Base-by-base conservation (phyloP, 2,888 invertebrate genomes). In the Philereme vetulata region DNA sequence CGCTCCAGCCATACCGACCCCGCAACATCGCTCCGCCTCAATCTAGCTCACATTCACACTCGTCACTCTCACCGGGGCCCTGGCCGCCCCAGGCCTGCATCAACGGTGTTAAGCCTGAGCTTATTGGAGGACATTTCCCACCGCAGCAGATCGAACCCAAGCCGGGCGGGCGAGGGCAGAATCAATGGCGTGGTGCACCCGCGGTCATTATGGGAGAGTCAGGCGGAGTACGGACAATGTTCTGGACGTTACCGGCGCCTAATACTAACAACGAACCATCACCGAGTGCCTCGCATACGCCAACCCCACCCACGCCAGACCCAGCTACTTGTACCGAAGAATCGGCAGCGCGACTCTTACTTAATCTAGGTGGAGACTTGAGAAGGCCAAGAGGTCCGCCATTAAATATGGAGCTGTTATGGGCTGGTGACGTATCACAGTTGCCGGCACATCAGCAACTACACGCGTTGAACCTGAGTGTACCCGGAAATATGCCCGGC, bases 131-230 rank as follows among this genome's bases (percentile, higher is more conserved):
- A 43, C 90, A 92, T 67, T 93, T 93, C 74, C 93, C 93, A 78
- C 90, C 91, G 56, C 91, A 91, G 72, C 85, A 84, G 21, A 76
- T 87, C 35, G 92, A 92, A 64, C 74, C 82, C 44, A 90, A 92
- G 71, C 76, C 76, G 10, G 90, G 90, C 44, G 74, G 76, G 57
- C 77, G 92, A 72, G 86, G 89, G 6, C 81, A 82, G 74, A 77
- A 84, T 51, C 92, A 88, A 86, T 90, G 90, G 91, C 94, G 90
- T 77, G 95, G 84, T 75, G 96, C 97, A 52, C 97, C 98, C 36
- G 96, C 97, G 50, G 97, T 97, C 66, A 97, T 98, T 71, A 97
- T 98, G 97, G 97, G 97, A 51, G 97, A 98, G 85, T 97, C 97
- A 43, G 98, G 97, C 56, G 97, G 97, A 45, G 97, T 98, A 0